Percentiles rank a stretch among this genome's conserved stretches.
Conservation (phyloP, 53 echinoderm and acorn worm genomes). For the Crossaster papposus region DNA sequence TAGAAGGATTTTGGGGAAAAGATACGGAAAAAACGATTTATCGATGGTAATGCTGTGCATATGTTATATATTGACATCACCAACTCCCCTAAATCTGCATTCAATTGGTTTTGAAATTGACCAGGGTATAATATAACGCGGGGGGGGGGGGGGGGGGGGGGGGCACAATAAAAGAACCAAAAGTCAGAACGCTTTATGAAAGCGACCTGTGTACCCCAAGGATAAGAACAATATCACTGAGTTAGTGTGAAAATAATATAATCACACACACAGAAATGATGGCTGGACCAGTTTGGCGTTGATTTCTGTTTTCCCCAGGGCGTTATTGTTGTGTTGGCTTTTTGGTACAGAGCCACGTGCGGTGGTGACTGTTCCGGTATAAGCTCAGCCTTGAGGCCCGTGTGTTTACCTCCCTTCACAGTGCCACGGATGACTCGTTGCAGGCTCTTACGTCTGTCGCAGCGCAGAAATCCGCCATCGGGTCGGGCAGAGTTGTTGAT, state of each 20-base stretch:
- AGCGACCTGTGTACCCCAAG: not conserved
- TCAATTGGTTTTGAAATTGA: not conserved
- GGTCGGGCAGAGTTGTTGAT: constrained; percentile 26
- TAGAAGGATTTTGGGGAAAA: too few species aligned
- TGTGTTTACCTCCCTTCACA: not conserved
- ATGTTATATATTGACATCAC: not conserved
- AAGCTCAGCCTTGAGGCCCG: constrained; percentile 2
- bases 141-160: not conserved
- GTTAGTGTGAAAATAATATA: not conserved
- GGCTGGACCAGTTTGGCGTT: constrained; percentile 15
- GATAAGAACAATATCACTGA: constrained; percentile 25
- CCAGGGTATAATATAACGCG: not conserved
- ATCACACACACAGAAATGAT: constrained; percentile 1
- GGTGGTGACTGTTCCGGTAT: not conserved
- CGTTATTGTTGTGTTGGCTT: constrained; percentile 22
- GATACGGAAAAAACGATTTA: too few species aligned
- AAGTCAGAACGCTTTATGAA: not conserved
- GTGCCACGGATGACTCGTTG: not conserved
- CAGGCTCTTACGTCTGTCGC: not conserved
- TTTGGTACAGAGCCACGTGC: constrained; percentile 23
- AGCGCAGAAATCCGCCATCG: constrained; percentile 28
- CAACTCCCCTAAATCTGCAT: not conserved
- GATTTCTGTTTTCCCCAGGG: constrained; percentile 11
- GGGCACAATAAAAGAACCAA: not conserved
- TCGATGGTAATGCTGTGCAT: too few species aligned